Base-by-base conservation (phyloP, 1,140 invertebrate species). In the Drosophila ogumai region DNA sequence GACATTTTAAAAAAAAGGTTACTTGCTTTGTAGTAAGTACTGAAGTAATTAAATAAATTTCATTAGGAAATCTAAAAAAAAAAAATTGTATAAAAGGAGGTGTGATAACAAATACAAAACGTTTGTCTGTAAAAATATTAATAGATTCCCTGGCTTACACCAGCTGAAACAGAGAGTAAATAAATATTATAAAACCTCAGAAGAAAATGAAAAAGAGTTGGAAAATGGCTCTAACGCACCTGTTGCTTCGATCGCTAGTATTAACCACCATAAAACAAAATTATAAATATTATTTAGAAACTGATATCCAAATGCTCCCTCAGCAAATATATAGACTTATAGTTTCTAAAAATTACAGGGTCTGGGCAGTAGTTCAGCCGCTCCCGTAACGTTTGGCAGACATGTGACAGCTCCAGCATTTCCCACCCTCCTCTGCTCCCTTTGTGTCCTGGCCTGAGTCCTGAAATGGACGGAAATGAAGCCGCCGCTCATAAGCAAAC, bases 401-500 rank as follows among this genome's bases (percentile, higher is more conserved):
- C 84, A 79, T 82, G 74, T 86, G 82, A 82, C 82, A 87, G 82
- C 82, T 72, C 69, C 32, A 54, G 63, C 49, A 40, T 55, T 57
- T 60, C 79, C 43, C 68, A 49, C 65, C 66, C 54, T 17, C 12
- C 31, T 10, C 7, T 0, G 54, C 63, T 19, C 22, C 54, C 22
- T 25, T 22, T 47, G 25, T 49, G 36, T 56, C 49, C 67, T 46
- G 65, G 61, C 22, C 12, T 9, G 59, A 55, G 61, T 69, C 66
- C 47, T 69, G 63, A 69, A 69, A 67, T 19, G 47, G 66, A 66
- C 75, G 75, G 75, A 78, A 78, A 78, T 78, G 75, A 78, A 78
- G 75, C 75, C 75, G 63, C 73, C 55, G 56, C 72, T 88, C 68
- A 69, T 82, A 82, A 88, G 75, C 80, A 88, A 87, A 88, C 80